Evolutionary conservation across 2,113 vertebrate genomes (phyloP).

Genomic region (Gadus macrocephalus): DNA sequence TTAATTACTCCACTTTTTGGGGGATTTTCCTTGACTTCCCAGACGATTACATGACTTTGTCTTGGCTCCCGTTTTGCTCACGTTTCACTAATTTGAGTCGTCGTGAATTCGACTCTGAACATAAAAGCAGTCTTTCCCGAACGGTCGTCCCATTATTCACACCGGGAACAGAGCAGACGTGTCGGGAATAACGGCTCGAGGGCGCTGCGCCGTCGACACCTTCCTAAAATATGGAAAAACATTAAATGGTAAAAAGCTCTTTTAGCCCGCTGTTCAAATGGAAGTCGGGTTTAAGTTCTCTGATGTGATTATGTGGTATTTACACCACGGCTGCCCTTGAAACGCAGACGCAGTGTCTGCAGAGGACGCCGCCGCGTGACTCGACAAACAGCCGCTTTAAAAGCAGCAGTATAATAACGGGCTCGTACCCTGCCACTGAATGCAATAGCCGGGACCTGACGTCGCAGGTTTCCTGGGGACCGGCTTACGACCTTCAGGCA

Average conservation of each 20-base stretch:
- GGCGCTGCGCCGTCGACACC: conserved; percentile 2
- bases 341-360: not conserved
- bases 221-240: conserved; percentile 27
- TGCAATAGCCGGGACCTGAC: not conserved
- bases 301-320: conserved; percentile 11
- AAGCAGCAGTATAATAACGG: conserved; percentile 11
- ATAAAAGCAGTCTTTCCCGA: not conserved
- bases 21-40: no score
- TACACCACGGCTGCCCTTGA: conserved; percentile 12
- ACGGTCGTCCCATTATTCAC: not conserved
- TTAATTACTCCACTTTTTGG: no score
- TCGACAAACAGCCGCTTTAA: conserved; percentile 3
- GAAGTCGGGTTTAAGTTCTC: conserved; percentile 14
- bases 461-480: not conserved
- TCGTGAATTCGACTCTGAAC: not conserved
- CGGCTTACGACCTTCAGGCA: not conserved
- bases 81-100: not conserved
- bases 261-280: conserved; percentile 14
- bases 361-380: not conserved
- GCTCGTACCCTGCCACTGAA: not conserved
- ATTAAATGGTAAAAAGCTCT: conserved; percentile 3
- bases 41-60: not conserved
- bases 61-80: not conserved
- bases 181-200: not conserved
- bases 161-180: not conserved